These are phyloP conservation scores for Saccostrea echinata DNA, from an alignment of 1,140 invertebrate species.

Conservation along the genomic window DNA sequence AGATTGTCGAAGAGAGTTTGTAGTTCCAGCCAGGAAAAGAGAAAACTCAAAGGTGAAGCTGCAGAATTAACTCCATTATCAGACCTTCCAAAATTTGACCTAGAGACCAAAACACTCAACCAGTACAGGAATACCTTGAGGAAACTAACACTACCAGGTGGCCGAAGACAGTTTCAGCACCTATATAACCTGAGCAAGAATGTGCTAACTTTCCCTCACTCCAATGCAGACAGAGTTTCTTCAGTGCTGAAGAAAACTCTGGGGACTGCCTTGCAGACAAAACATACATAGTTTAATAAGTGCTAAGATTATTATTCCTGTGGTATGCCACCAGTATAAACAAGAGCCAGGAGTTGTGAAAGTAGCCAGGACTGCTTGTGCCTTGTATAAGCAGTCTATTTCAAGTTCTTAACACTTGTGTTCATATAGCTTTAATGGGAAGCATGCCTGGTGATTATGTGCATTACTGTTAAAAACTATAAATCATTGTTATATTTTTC, in stretches of 20 bases:
- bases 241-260: conserved; percentile 40
- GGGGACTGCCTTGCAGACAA: conserved; percentile 4
- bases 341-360: not conserved
- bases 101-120: not conserved
- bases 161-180: not conserved
- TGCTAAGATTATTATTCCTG: conserved; percentile 1
- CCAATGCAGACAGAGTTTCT: conserved; percentile 53
- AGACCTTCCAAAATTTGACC: conserved; percentile 37
- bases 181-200: not conserved
- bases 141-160: not conserved
- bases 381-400: conserved; percentile 18
- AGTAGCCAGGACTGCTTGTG: conserved; percentile 24
- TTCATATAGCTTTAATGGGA: too few species aligned
- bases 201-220: conserved; percentile 36
- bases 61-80: not conserved
- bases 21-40: not conserved
- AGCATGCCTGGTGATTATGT: too few species aligned
- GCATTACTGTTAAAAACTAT: too few species aligned
- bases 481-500: too few species aligned
- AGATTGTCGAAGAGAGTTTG: not conserved
- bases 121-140: conserved; percentile 27
- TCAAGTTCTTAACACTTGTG: too few species aligned
- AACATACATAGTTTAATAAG: conserved; percentile 41
- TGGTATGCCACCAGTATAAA: conserved; percentile 20
- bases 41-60: conserved; percentile 8